A percentile compares a stretch with the other conserved stretches of the same genome.
Conservation (phyloP, 2,797 vertebrate genomes). For the Acestrorhynchus altus region DNA sequence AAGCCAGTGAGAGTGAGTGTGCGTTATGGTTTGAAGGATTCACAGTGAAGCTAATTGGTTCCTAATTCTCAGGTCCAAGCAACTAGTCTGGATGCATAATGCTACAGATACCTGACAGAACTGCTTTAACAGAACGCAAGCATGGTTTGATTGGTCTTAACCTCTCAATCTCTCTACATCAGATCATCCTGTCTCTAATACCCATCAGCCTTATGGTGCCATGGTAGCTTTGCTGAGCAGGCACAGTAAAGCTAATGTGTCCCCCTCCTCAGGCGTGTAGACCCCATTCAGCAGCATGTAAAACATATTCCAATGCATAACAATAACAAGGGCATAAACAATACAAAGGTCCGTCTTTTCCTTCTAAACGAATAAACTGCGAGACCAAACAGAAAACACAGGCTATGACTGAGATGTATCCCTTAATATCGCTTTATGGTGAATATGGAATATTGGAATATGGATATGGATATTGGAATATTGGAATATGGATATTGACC, state of each 20-base stretch:
- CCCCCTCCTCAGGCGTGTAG: neutral
- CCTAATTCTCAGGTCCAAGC: neutral
- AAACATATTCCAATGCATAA: neutral
- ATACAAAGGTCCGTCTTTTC: neutral
- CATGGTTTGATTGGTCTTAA: neutral
- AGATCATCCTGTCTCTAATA: no score
- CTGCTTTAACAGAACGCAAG: neutral
- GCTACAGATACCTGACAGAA: no score
- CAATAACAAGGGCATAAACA: no score
- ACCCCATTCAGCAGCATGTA: neutral
- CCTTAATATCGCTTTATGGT: no score
- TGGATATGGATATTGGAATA: no score
- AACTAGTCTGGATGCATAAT: neutral
- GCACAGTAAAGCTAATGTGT: neutral
- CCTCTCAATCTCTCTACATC: neutral
- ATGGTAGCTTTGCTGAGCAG: conserved; percentile 34
- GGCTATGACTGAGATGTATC: no score
- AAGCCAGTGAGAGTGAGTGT: conserved; percentile 34
- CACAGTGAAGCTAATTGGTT: neutral
- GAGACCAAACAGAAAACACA: neutral
- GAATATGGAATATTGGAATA: no score
- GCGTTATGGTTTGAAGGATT: conserved; percentile 26
- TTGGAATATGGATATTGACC: no score
- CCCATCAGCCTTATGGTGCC: conserved; percentile 43
- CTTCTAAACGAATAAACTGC: neutral